Base-by-base conservation (phyloP, 1,140 invertebrate genomes). In the Phymastichus coffea region DNA sequence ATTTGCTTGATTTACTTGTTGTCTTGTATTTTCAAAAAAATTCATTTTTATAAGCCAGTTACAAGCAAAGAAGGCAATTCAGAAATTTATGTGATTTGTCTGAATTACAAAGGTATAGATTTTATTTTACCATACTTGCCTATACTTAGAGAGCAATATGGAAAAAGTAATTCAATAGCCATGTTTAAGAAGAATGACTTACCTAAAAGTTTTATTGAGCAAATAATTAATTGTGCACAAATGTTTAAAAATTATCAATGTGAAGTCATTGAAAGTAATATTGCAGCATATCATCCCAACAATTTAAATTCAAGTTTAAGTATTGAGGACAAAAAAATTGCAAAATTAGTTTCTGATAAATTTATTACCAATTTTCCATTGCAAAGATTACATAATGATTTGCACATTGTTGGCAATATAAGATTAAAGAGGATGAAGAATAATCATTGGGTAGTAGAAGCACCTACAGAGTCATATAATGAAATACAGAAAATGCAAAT, bases 41-140 rank as follows among this genome's bases (percentile, higher is more conserved):
- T 96, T 1, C 77, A 84, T 58, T 78, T 94, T 4, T 91, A 88
- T 65, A 98, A 98, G 75, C 95, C 95, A 8, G 88, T 85, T 1
- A 93, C 92, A 0, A 97, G 94, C 38, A 95, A 95, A 73, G 86
- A 90, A 70, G 95, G 95, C 10, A 98, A 98, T 76, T 97, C 95
- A 0, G 95, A 98, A 77, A 84, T 91, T 0, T 98, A 98, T 76
- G 80, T 95, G 0, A 81, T 97, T 10, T 94, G 92, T 72, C 65
- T 84, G n/a, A 78, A 80, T 14, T 94, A 86, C 70, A 79, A 79
- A 62, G 86, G 85, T 22, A 67, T 56, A 37, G 60, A 80, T 9
- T 66, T 68, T 15, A 55, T 84, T 1, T 58, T 72, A 10, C 64
- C 74, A 2, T 81, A 84, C 70, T 66, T 86, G 57, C 41, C 73